Evolutionary conservation across 2,888 invertebrate genomes (phyloP).

Genomic region (Schizaphis graminum): DNA sequence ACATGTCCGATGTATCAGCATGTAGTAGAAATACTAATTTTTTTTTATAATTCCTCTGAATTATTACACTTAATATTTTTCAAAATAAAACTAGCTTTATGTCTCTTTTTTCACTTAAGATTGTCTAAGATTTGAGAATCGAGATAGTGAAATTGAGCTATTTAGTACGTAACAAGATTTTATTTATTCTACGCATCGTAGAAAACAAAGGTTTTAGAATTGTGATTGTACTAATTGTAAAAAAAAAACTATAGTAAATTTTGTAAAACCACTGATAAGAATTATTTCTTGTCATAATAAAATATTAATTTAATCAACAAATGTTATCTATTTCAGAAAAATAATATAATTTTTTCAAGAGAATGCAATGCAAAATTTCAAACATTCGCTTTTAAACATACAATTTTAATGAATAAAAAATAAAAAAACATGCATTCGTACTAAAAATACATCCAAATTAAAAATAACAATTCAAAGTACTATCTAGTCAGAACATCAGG

Average conservation of each 20-base stretch:
- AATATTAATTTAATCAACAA: not conserved
- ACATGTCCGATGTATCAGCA: too few relatives aligned
- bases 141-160: not conserved
- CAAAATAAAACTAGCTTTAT: too few relatives aligned
- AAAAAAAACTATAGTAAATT: not conserved
- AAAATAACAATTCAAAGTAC: not conserved
- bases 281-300: not conserved
- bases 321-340: not conserved
- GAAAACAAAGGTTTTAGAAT: not conserved
- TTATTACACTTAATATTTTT: too few relatives aligned
- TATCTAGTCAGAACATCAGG: not conserved
- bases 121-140: not conserved
- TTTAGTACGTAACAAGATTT: not conserved
- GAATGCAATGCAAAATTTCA: not conserved
- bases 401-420: not conserved
- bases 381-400: not conserved
- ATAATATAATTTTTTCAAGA: not conserved
- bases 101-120: too few relatives aligned
- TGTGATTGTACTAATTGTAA: not conserved
- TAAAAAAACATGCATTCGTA: too few relatives aligned
- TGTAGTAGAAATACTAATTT: too few relatives aligned
- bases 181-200: not conserved
- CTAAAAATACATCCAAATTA: not conserved
- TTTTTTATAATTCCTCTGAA: too few relatives aligned
- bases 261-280: not conserved